Percentiles rank a stretch among this genome's conserved stretches.
phyloP scores from a whole-genome alignment of 2,888 invertebrate species.

The Eupeodes luniger region DNA sequence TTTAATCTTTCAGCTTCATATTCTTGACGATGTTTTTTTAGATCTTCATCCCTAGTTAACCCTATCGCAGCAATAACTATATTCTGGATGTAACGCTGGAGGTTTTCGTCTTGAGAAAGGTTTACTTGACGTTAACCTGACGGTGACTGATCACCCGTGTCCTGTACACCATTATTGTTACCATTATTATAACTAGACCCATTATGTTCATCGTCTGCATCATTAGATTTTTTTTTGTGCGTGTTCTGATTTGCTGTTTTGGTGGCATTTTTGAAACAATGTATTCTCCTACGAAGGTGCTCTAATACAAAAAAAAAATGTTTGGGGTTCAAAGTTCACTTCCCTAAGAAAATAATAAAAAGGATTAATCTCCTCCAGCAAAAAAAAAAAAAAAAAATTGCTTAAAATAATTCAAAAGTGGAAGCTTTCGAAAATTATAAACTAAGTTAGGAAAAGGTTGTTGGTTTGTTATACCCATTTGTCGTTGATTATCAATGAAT shows the following conservation, averaged over 20 bases:
- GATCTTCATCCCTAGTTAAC: conserved; percentile 1
- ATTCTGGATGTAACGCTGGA: background rate
- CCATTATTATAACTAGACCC: too few species aligned
- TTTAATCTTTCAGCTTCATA: background rate
- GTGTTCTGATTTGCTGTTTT: background rate
- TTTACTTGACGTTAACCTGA: background rate
- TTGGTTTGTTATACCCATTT: background rate
- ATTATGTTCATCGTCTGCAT: background rate
- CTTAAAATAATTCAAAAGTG: too few species aligned
- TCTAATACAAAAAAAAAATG: background rate
- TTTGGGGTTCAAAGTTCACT: too few species aligned
- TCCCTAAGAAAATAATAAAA: too few species aligned
- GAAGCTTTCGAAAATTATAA: background rate
- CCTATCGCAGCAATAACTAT: background rate
- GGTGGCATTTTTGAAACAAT: conserved; percentile 20
- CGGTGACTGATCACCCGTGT: background rate
- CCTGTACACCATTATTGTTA: background rate
- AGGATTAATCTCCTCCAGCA: too few species aligned
- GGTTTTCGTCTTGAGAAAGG: conserved; percentile 4
- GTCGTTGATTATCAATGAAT: background rate
- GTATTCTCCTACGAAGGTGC: too few species aligned
- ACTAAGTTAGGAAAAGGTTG: background rate
- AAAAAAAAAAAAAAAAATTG: too few species aligned
- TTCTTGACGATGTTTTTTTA: background rate
- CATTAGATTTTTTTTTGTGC: background rate